Evolutionary conservation across 2,113 vertebrate genomes (phyloP).

Genomic region (Elaphurus davidianus): DNA sequence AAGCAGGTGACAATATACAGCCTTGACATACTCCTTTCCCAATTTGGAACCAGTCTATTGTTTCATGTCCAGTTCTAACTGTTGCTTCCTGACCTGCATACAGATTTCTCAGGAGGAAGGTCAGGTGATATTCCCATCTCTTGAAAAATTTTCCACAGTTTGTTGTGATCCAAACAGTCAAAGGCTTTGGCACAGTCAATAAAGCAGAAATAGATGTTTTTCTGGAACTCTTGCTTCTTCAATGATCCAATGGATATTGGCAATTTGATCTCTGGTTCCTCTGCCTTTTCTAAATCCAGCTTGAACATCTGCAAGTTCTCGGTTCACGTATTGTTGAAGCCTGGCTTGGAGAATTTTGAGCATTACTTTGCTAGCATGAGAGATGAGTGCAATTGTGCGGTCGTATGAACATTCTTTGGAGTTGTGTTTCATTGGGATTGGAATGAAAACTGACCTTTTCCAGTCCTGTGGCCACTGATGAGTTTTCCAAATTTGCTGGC

Average conservation of each 20-base stretch:
- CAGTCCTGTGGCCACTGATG: background rate
- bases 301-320: background rate
- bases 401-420: too few relatives aligned
- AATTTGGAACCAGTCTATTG: background rate
- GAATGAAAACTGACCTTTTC: too few relatives aligned
- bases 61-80: background rate
- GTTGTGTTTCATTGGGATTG: too few relatives aligned
- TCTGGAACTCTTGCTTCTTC: background rate
- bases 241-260: background rate
- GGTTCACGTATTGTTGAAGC: too few relatives aligned
- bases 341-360: too few relatives aligned
- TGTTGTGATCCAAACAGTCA: background rate
- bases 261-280: background rate
- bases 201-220: background rate
- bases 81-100: background rate
- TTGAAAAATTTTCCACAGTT: background rate
- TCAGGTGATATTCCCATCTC: background rate
- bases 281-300: background rate
- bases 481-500: background rate
- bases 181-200: background rate
- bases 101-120: background rate
- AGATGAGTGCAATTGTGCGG: too few relatives aligned
- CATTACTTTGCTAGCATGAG: too few relatives aligned
- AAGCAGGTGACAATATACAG: background rate
- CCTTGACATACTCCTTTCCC: background rate